Evolutionary conservation across 2,888 invertebrate species (phyloP), one percentile per base, ranked within the genome.

Genomic region (Sipha maydis): DNA sequence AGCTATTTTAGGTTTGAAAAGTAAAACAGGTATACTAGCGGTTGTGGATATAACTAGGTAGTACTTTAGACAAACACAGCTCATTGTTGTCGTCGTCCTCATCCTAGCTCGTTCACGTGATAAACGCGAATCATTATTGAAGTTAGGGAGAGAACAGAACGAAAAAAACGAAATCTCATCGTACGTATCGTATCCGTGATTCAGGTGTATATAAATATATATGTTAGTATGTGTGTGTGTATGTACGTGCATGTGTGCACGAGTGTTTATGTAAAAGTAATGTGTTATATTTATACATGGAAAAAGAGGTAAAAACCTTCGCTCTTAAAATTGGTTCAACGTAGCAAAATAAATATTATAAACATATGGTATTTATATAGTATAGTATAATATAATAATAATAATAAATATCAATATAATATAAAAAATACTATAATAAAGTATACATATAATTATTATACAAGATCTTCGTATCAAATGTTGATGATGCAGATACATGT

Each of bases 1-100:
- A 78, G 34, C 67, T 31, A 28, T 71, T 85, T 78, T 79, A 54
- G 78, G 85, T n/a, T 34, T 34, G 77, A 38, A 85, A 54, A 71
- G 28, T 71, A 71, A 85, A 85, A 85, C 85, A 19, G 71, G 85
- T 85, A 54, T 78, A 21, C 3, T 7, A n/a, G 4, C 4, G 11
- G n/a, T 28, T 25, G 69, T 69, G 41, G 41, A 1, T 41, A 41
- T 41, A 41, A 8, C n/a, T 69, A n/a, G 69, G 61, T 61, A 25
- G 7, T 9, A 5, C 25, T 31, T 17, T 71, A 31, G 21, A 21
- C 31, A 31, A 48, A 48, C 82, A 21, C 61, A 48, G 48, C 14
- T 38, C 67, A 9, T 54, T 28, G 14, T 21, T 21, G 3, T 28
- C 2, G 71, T 69, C 71, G 31, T 67, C 54, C 21, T 31, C 38